These are phyloP conservation scores for Sarcophaga carnaria DNA, from an alignment of 2,888 invertebrate genomes.

Conservation along the genomic window DNA sequence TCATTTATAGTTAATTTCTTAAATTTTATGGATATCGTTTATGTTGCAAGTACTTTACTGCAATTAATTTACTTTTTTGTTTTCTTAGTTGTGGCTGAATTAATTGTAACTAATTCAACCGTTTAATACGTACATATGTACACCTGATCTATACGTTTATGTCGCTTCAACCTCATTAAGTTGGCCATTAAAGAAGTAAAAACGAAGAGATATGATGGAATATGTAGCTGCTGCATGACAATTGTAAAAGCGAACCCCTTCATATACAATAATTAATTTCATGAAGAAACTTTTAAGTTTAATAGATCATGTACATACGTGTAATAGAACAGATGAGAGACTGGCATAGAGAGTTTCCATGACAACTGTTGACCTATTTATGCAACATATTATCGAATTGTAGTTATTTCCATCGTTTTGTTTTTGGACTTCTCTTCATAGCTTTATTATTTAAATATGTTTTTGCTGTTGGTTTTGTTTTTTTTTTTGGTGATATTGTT, in stretches of 20 bases:
- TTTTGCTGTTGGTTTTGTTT: background rate
- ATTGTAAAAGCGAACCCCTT: too few species aligned
- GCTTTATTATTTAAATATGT: background rate
- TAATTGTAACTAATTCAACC: constrained; percentile 54
- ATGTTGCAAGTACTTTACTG: too few species aligned
- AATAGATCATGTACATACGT: too few species aligned
- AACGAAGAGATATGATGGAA: background rate
- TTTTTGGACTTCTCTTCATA: too few species aligned
- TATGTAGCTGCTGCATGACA: too few species aligned
- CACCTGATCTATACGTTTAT: constrained; percentile 50
- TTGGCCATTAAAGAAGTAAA: constrained; percentile 36
- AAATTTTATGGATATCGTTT: background rate
- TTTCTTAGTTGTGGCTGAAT: background rate
- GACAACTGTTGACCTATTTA: too few species aligned
- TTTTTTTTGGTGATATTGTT: background rate
- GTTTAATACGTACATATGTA: constrained; percentile 34
- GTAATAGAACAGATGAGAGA: too few species aligned
- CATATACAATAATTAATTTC: too few species aligned
- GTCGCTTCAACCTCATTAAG: constrained; percentile 37
- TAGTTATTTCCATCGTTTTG: too few species aligned
- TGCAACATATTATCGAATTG: too few species aligned
- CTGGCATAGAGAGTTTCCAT: too few species aligned
- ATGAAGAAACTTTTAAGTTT: too few species aligned
- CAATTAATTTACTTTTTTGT: background rate
- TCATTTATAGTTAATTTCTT: constrained; percentile 10